Conservation (phyloP, 2,888 invertebrate genomes). For the Adineta ricciae region DNA sequence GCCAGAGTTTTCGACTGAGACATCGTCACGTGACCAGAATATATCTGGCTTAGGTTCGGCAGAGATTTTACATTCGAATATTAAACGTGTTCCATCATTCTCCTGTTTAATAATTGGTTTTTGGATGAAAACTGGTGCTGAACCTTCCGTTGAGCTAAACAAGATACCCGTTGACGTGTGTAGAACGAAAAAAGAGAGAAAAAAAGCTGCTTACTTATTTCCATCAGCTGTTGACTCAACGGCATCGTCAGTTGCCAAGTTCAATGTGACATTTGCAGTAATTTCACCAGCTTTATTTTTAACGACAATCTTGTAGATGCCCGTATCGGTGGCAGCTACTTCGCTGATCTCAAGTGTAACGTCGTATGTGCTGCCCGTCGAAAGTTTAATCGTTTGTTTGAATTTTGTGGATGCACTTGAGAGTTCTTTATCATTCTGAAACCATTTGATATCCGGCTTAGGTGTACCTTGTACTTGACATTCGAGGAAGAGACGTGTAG, state of each 20-base stretch:
- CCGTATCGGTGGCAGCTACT: constrained; percentile 66
- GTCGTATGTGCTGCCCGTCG: constrained; percentile 18
- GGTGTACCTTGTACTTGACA: constrained; percentile 31
- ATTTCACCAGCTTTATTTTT: constrained; percentile 86
- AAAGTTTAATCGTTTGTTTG: constrained; percentile 17
- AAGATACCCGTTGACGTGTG: not conserved
- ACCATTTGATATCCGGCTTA: constrained; percentile 31
- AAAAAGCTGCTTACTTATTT: constrained; percentile 42
- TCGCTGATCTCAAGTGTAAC: constrained; percentile 55
- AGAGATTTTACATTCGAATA: constrained; percentile 91
- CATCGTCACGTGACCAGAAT: constrained; percentile 67
- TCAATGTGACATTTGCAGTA: constrained; percentile 84
- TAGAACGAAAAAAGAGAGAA: not conserved
- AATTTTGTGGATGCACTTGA: not conserved
- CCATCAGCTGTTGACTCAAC: constrained; percentile 42
- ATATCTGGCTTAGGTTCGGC: constrained; percentile 89
- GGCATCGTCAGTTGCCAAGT: constrained; percentile 63
- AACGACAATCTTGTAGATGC: constrained; percentile 84
- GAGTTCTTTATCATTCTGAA: constrained; percentile 22
- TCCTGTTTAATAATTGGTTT: constrained; percentile 91
- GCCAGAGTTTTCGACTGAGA: constrained; percentile 67
- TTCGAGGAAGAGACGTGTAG: constrained; percentile 10
- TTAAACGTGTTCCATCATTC: constrained; percentile 84
- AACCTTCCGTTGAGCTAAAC: constrained; percentile 24
- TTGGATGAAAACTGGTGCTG: constrained; percentile 80